These are phyloP conservation scores for Sula dactylatra DNA, from an alignment of 2,113 vertebrate species.

Conservation along the genomic window DNA sequence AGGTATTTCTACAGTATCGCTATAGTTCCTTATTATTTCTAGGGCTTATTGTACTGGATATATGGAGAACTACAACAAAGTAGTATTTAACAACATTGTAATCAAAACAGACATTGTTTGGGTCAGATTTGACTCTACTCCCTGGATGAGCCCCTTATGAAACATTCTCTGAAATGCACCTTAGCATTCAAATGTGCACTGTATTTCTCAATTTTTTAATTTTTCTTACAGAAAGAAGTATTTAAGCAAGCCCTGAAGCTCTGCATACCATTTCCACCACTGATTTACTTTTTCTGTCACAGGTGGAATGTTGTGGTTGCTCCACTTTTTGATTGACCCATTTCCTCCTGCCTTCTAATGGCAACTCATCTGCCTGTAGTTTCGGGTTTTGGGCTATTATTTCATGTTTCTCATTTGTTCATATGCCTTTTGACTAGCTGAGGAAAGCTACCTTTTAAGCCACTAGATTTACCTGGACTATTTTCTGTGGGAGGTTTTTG, in stretches of 20 bases:
- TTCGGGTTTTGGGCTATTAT: neutral
- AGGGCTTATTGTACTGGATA: neutral
- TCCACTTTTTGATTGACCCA: neutral
- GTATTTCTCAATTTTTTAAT: neutral
- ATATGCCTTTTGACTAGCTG: neutral
- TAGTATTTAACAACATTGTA: neutral
- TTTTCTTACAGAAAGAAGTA: neutral
- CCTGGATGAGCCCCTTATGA: neutral
- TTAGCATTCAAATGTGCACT: neutral
- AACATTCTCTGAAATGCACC: neutral
- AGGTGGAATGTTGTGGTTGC: neutral
- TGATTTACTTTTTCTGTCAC: neutral
- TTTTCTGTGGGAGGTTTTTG: neutral
- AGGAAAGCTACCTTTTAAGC: neutral
- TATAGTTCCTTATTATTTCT: neutral
- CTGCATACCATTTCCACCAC: neutral
- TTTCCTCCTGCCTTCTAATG: neutral
- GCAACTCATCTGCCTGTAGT: neutral
- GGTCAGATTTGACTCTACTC: neutral
- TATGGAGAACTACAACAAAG: neutral
- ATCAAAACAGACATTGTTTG: neutral
- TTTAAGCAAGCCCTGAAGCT: neutral
- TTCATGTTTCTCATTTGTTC: neutral
- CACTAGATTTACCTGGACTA: neutral
- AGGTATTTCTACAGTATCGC: neutral